phyloP scores from a whole-genome alignment of 2,797 vertebrate genomes.

The Eulemur albifrons region DNA sequence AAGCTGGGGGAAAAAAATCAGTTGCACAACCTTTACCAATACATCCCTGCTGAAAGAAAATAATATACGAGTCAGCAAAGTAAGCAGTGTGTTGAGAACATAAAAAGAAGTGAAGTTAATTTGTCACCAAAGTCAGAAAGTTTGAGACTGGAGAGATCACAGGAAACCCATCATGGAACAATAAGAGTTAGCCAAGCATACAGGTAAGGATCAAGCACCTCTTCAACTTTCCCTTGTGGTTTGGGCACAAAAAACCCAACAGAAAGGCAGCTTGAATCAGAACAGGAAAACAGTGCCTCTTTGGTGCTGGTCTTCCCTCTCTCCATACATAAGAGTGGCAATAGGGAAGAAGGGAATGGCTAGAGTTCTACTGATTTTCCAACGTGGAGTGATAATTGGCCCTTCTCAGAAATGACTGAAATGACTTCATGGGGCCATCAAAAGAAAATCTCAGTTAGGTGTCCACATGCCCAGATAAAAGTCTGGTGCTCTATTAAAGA shows the following conservation, averaged over 20 bases:
- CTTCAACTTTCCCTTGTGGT: neutral
- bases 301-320: neutral
- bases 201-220: neutral
- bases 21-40: neutral
- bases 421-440: neutral
- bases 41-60: neutral
- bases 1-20: neutral
- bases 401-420: neutral
- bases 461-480: neutral
- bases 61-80: neutral
- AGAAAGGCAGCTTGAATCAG: neutral
- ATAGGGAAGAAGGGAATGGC: neutral
- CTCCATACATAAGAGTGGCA: neutral
- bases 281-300: neutral
- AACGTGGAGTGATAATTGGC: neutral
- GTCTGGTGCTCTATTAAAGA: neutral
- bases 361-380: neutral
- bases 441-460: neutral
- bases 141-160: neutral
- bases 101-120: neutral
- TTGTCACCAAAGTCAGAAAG: neutral
- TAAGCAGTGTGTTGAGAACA: neutral
- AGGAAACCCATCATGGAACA: neutral
- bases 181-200: accelerated
- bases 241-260: neutral